Evolutionary conservation across 2,113 vertebrate genomes (phyloP), one percentile per base, ranked within the genome.

Genomic region (Himantopus leucocephalus): DNA sequence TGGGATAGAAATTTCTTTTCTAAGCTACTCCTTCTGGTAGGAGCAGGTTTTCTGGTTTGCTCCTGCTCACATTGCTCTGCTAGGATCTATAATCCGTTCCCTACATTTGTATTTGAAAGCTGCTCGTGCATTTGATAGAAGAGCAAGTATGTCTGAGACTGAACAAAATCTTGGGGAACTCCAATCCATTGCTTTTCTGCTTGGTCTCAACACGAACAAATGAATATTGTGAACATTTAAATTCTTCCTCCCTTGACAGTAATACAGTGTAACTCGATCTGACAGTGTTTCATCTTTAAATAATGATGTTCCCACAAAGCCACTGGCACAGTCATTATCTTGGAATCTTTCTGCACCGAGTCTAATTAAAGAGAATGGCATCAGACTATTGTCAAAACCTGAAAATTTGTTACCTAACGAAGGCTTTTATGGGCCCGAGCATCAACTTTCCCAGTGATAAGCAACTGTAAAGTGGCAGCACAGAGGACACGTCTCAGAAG

Each of bases 271-370:
- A 84, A 86, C 47, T 41, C 41, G 67, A 79, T 88, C 79, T 59
- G 75, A 85, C 32, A 63, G 50, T 17, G 67, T 77, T 90, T 94
- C 52, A 90, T 88, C 75, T 59, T 77, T 80, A 80, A 88, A 90
- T 79, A 90, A 96, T 27, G 55, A 93, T 71, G 78, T 50, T 90
- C 94, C 81, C 88, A 94, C 85, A 68, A 73, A 85, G 82, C 2
- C 0, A 88, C 37, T 16, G 48, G 89, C 74, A 79, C 21, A 84
- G 86, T 67, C 75, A 55, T 92, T 92, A 94, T 55, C 88, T 81
- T 35, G 52, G 85, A 90, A 80, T 91, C 87, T 90, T 82, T 37
- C 72, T 84, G 87, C 45, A 64, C 10, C 1, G 24, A 73, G 67
- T 50, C 68, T 90, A 76, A 88, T 88, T 94, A 95, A 93, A 80